Base-by-base conservation (phyloP, 2,797 vertebrate genomes). In the Brachymystax lenok region DNA sequence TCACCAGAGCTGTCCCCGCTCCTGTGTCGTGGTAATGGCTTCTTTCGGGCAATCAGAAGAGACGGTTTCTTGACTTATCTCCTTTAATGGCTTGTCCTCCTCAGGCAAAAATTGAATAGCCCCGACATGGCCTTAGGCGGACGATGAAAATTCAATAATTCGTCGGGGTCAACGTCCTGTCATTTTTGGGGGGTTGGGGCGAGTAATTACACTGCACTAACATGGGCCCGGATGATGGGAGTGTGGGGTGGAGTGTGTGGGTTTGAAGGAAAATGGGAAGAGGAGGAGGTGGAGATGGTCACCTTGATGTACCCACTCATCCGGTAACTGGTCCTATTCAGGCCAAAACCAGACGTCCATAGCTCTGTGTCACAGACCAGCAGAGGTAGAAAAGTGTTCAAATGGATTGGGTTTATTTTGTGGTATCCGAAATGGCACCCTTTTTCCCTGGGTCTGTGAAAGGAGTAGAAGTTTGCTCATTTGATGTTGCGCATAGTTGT, bases 101-200 rank as follows among this genome's bases (percentile, higher is more conserved):
- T 96, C 96, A 88, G 96, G 97, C 97, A 90, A 97, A 96, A 98
- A 98, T 98, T 97, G 97, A 97, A 96, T 96, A 97, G 96, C 95
- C 95, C 92, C 91, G 88, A 97, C 95, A 95, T 94, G 95, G 96
- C 97, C 97, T 90, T 86, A 96, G 97, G 97, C 96, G 85, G 91
- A 91, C 89, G 87, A 93, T 95, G 92, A 85, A 96, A 97, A 98
- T 98, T 97, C 97, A 97, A 97, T 98, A 97, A 96, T 95, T 95
- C 87, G 92, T 88, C 92, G 92, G 95, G 93, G 96, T 96, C 95
- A 95, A 92, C 78, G 90, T 94, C 89, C 91, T 95, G 95, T 95
- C 91, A 88, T 95, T 93, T 64, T 86, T 84, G 66, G 72, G 17
- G 59, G 76, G 52, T 77, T 51, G 24, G 69, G 46, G 69, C 77